Base-by-base conservation (phyloP, 2,888 invertebrate genomes). In the Tenthredo mesomela region DNA sequence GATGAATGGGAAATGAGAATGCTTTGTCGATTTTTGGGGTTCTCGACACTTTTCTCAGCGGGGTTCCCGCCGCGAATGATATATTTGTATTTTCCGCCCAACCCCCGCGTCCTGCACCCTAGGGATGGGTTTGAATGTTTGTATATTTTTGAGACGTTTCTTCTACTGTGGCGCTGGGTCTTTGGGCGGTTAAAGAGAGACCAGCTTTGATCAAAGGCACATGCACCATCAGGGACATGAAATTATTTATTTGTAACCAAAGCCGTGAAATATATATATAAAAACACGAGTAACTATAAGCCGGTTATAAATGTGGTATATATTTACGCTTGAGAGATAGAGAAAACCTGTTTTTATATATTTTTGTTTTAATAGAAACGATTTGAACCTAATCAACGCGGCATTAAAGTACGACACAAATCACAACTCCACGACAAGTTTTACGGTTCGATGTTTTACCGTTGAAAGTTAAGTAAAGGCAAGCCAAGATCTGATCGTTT, bases 121-220 rank as follows among this genome's bases (percentile, higher is more conserved):
- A 12, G 47, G 67, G 67, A 82, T 67, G 47, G 65, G 29, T 70
- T 82, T 12, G 67, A 67, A 82, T 33, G 82, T 82, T 82, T 82
- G 82, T 82, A 67, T 82, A 47, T 82, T 82, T 82, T 82, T 50
- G 6, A 67, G 67, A 67, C 80, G 18, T 47, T 25, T 67, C 29
- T 33, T 40, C 29, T 67, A 21, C 80, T 5, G 1, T 37, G 40
- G 65, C 82, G 80, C 12, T 40, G 54, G 54, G 9, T 54, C 29
- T 58, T 37, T 77, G 7, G 80, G 40, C 61, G 61, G 21, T n/a
- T 12, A 9, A 43, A 70, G 47, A 33, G 70, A 65, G n/a, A 47
- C 61, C 37, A 47, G 67, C 82, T 82, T 82, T 82, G 67, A 82
- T 82, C 82, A 82, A 67, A 82, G 67, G 50, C 82, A 70, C 67